Evolutionary conservation across 2,797 vertebrate species (phyloP).

Genomic region (Pteropus rufus): DNA sequence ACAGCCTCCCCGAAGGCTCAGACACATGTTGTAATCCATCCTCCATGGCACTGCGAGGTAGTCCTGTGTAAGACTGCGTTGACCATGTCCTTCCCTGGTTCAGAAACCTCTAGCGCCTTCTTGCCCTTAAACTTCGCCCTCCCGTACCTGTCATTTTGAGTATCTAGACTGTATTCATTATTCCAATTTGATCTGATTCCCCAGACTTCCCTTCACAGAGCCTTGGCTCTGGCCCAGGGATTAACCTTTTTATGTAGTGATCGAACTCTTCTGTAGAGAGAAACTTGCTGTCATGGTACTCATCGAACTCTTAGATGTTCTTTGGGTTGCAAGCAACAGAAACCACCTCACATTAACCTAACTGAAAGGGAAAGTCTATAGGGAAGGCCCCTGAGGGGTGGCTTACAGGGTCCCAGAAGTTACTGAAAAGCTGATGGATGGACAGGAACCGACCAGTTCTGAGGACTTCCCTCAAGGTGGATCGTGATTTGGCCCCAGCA

Average conservation of each 20-base stretch:
- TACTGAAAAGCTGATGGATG: neutral
- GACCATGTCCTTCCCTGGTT: neutral
- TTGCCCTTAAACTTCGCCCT: neutral
- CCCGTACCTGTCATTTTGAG: neutral
- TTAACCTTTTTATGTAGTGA: neutral
- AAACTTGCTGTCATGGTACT: neutral
- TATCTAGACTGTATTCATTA: neutral
- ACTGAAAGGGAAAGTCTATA: neutral
- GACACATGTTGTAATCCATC: accelerated
- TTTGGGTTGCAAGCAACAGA: neutral
- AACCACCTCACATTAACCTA: neutral
- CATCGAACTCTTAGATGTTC: neutral
- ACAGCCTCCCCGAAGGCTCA: neutral
- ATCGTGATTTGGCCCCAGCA: neutral
- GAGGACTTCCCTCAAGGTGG: neutral
- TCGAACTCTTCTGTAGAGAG: neutral
- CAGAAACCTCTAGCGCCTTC: neutral
- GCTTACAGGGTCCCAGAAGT: neutral
- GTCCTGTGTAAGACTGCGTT: neutral
- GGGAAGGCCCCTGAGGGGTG: neutral
- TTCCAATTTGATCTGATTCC: neutral
- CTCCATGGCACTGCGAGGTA: neutral
- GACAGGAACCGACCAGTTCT: neutral
- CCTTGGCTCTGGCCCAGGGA: neutral
- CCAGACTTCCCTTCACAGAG: neutral